phyloP scores from a whole-genome alignment of 2,113 vertebrate genomes.

The Xiphophorus couchianus region DNA sequence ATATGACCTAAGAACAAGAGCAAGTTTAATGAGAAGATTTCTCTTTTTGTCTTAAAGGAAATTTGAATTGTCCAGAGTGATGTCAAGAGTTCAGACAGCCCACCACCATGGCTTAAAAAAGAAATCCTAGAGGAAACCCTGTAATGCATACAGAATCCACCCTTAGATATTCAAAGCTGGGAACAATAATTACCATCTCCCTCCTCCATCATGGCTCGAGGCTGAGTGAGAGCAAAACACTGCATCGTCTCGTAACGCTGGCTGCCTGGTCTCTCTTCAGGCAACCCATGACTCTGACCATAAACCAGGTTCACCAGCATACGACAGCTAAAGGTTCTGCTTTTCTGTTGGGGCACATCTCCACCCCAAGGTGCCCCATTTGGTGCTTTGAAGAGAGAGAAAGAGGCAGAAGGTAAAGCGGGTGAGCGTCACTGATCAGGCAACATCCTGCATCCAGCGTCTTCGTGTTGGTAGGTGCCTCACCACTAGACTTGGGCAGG shows the following conservation, averaged over 20 bases:
- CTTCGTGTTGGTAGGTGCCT: conserved; percentile 14
- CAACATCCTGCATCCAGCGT: background rate
- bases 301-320: conserved; percentile 90
- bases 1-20: too few species aligned
- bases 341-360: conserved; percentile 92
- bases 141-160: background rate
- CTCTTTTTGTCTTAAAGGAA: too few species aligned
- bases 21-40: too few species aligned
- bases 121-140: too few species aligned
- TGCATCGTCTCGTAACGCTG: conserved; percentile 98
- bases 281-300: conserved; percentile 69
- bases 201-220: conserved; percentile 97
- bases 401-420: background rate
- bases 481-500: conserved; percentile 92
- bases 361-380: conserved; percentile 92
- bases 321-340: conserved; percentile 96
- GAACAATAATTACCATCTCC: conserved; percentile 87
- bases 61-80: too few species aligned
- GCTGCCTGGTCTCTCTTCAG: conserved; percentile 82
- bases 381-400: conserved; percentile 67
- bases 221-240: conserved; percentile 97
- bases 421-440: background rate
- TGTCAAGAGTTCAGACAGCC: too few species aligned
- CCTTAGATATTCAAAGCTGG: background rate
- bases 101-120: too few species aligned